Conservation (phyloP, 2,888 invertebrate genomes). For the Salticus scenicus region DNA sequence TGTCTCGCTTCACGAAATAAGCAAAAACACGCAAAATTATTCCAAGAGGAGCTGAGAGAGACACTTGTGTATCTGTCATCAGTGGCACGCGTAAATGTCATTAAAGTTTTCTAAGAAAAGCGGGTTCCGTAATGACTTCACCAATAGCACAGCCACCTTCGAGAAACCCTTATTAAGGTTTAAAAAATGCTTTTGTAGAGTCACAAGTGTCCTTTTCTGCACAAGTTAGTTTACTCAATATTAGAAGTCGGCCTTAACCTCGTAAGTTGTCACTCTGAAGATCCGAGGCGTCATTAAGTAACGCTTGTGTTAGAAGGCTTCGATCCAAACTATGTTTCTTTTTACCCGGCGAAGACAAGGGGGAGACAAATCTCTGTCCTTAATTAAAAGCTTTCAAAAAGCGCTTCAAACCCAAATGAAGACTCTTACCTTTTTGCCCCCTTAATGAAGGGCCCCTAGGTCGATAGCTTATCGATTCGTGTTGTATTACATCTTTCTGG, state of each 20-base stretch:
- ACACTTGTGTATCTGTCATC: conserved; percentile 15
- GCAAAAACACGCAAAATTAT: neutral
- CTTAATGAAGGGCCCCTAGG: conserved; percentile 24
- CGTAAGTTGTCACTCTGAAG: conserved; percentile 29
- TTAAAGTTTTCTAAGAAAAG: neutral
- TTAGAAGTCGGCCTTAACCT: conserved; percentile 15
- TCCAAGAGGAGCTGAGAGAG: neutral
- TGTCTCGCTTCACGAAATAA: neutral
- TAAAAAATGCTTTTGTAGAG: neutral
- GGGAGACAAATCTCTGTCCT: conserved; percentile 61
- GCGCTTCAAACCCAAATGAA: conserved; percentile 65
- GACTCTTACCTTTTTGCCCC: conserved; percentile 35
- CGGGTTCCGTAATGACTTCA: neutral
- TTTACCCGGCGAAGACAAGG: conserved; percentile 15
- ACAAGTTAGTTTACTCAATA: conserved; percentile 4
- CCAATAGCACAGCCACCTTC: neutral
- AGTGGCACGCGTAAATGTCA: conserved; percentile 1
- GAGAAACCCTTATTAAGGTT: conserved; percentile 1
- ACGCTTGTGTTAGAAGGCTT: conserved; percentile 7
- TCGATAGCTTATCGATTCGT: conserved; percentile 65
- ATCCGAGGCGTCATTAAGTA: conserved; percentile 34
- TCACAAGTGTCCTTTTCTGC: neutral
- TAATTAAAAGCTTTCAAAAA: conserved; percentile 70
- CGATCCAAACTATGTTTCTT: conserved; percentile 13
- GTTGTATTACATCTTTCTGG: conserved; percentile 68